A percentile compares a stretch with the other conserved stretches of the same genome.
These are phyloP conservation scores for Marcusenius ussheri DNA, from an alignment of 2,113 vertebrate genomes.

Conservation along the genomic window DNA sequence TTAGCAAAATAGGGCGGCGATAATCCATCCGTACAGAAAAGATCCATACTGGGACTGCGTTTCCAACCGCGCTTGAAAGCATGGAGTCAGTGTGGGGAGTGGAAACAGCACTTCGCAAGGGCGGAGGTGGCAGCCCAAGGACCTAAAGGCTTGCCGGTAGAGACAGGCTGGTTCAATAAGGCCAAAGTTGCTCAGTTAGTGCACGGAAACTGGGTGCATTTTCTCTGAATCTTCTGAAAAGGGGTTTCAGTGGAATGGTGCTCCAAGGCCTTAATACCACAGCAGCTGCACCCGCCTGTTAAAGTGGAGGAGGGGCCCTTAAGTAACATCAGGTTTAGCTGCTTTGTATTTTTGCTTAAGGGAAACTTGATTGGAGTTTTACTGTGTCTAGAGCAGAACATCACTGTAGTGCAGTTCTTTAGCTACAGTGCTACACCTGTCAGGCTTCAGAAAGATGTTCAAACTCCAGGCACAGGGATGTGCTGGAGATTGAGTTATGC, in stretches of 20 bases:
- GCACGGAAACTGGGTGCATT: background rate
- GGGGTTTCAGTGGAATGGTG: background rate
- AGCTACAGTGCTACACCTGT: background rate
- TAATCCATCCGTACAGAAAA: slow-evolving; percentile 59
- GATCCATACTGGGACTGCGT: slow-evolving; percentile 59
- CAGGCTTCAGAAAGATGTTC: background rate
- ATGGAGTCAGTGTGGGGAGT: background rate
- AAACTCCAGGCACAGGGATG: background rate
- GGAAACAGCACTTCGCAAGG: slow-evolving; percentile 1
- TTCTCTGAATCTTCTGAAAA: background rate
- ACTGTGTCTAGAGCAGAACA: background rate
- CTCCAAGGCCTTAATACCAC: background rate
- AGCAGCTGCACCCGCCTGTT: background rate
- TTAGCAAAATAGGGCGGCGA: slow-evolving; percentile 56
- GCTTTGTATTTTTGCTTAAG: background rate
- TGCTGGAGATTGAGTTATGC: background rate
- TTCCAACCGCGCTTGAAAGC: slow-evolving; percentile 43
- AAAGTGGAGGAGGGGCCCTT: background rate
- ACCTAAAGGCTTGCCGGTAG: background rate
- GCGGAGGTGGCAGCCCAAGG: background rate
- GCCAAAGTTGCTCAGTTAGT: background rate
- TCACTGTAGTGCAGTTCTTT: background rate
- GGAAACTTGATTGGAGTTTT: background rate
- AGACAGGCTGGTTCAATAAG: background rate
- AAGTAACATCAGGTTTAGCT: background rate